Percentiles rank a stretch among this genome's conserved stretches.
Evolutionary conservation across 1,140 invertebrate species (phyloP).

Genomic region (Hypsibius dujardini): DNA sequence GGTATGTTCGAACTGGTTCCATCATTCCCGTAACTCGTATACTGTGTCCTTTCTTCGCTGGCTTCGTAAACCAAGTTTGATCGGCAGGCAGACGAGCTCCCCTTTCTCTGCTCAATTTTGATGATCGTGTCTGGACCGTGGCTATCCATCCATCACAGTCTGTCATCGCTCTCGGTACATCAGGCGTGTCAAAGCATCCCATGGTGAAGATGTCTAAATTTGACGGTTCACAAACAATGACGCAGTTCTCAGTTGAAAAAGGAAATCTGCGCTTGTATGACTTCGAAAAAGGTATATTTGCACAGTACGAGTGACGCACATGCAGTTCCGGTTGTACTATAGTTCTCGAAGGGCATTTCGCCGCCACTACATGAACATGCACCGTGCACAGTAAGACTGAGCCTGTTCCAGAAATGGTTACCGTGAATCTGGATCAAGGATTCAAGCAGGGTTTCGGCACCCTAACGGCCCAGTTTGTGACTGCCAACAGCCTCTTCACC

Average conservation of each 20-base stretch:
- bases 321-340: too few species aligned
- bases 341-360: too few species aligned
- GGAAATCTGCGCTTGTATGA: neutral
- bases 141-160: neutral
- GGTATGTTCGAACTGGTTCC: neutral
- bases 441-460: conserved; percentile 5
- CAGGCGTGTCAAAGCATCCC: neutral
- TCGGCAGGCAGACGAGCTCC: neutral
- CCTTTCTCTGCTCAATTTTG: neutral
- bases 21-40: neutral
- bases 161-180: neutral
- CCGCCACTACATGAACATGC: too few species aligned
- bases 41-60: neutral
- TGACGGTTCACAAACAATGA: neutral
- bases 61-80: neutral
- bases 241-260: neutral
- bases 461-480: neutral
- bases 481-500: neutral
- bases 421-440: neutral
- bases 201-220: neutral
- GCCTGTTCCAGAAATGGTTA: too few species aligned
- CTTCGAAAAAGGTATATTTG: neutral
- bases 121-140: conserved; percentile 11
- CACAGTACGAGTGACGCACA: too few species aligned
- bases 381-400: too few species aligned